These are phyloP conservation scores for Mesoclemmys tuberculata DNA, from an alignment of 2,113 vertebrate species.

Conservation along the genomic window DNA sequence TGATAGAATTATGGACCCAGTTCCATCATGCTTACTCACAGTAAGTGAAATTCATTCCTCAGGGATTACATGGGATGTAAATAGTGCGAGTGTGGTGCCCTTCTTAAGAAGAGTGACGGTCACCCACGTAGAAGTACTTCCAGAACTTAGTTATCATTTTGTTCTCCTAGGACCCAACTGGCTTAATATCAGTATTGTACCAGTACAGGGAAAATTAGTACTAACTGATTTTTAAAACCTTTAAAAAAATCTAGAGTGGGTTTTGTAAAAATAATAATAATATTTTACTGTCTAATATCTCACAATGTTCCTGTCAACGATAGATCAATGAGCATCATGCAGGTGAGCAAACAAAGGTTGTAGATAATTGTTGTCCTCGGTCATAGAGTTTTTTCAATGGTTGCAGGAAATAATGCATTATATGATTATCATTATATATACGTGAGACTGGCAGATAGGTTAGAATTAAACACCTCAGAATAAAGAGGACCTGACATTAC, in stretches of 20 bases:
- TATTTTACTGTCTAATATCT: neutral
- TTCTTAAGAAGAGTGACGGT: neutral
- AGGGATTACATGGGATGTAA: neutral
- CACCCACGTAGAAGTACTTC: neutral
- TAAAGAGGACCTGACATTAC: neutral
- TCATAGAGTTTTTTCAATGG: neutral
- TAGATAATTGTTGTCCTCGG: neutral
- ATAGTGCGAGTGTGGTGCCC: neutral
- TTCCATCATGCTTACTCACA: neutral
- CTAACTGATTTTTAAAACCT: neutral
- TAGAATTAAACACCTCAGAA: neutral
- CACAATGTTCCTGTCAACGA: neutral
- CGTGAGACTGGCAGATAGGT: neutral
- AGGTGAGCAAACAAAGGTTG: neutral
- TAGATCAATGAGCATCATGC: accelerated
- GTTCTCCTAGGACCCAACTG: neutral
- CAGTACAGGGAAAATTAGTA: neutral
- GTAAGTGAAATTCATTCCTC: neutral
- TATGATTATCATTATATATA: neutral
- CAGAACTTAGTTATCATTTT: neutral
- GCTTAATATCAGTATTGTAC: neutral
- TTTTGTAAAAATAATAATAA: neutral
- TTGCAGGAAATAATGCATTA: neutral
- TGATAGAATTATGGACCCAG: neutral
- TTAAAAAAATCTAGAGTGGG: neutral